Conservation (phyloP, 2,888 invertebrate species). For the Lordiphosa andalusiaca region DNA sequence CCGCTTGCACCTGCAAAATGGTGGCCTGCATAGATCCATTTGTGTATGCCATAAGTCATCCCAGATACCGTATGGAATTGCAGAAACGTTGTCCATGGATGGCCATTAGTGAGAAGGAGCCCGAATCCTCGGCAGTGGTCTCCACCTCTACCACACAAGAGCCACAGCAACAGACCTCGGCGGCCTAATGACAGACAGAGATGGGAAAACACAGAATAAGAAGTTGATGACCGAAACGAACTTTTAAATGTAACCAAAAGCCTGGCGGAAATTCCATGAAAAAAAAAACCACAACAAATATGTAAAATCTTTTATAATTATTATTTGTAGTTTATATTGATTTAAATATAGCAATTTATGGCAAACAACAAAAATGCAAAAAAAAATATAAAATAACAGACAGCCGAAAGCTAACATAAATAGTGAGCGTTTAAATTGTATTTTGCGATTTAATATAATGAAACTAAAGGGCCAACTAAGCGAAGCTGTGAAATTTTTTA, state of each 20-base stretch:
- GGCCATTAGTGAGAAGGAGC: constrained; percentile 84
- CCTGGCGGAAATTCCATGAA: constrained; percentile 39
- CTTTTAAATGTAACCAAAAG: constrained; percentile 47
- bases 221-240: constrained; percentile 26
- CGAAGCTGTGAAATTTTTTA: no score
- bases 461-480: no score
- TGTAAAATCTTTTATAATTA: constrained; percentile 13
- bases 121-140: constrained; percentile 82
- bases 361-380: constrained; percentile 31
- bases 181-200: constrained; percentile 58
- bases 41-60: constrained; percentile 95
- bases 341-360: constrained; percentile 42
- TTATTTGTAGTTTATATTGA: constrained; percentile 41
- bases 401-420: no score
- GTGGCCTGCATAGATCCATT: constrained; percentile 96
- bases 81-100: constrained; percentile 89
- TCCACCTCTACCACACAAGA: constrained; percentile 69
- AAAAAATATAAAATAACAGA: no score
- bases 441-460: no score
- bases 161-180: constrained; percentile 71
- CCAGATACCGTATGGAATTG: constrained; percentile 90
- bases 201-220: neutral
- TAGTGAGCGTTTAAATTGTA: no score
- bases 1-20: constrained; percentile 91
- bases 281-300: constrained; percentile 16